Evolutionary conservation across 23 tunicate species (phyloP).

Genomic region (Corella eumyota): DNA sequence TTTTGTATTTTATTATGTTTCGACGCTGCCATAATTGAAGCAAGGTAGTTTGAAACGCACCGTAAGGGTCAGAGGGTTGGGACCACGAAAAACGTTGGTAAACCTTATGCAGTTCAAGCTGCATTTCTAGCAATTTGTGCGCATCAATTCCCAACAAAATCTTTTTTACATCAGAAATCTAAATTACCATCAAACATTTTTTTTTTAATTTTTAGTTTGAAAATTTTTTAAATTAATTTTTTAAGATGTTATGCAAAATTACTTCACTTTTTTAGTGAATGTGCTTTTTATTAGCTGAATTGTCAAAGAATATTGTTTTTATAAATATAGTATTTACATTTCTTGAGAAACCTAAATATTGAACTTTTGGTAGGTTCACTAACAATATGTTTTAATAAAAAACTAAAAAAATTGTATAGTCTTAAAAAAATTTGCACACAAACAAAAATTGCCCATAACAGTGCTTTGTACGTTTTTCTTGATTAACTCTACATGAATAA

Average conservation of each 20-base stretch:
- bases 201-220: background rate
- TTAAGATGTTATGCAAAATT: background rate
- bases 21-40: conserved; percentile 70
- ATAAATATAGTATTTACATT: too few species aligned
- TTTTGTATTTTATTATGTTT: conserved; percentile 32
- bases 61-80: conserved; percentile 45
- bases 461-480: too few species aligned
- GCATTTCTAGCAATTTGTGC: conserved; percentile 23
- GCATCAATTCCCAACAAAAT: conserved; percentile 15
- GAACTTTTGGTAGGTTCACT: too few species aligned
- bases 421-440: too few species aligned
- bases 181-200: background rate
- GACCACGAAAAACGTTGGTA: conserved; percentile 66
- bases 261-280: too few species aligned
- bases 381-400: too few species aligned
- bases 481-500: too few species aligned
- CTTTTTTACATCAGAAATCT: conserved; percentile 38
- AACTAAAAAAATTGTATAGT: too few species aligned
- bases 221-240: background rate
- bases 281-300: too few species aligned
- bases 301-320: too few species aligned
- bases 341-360: too few species aligned
- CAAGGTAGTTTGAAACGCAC: conserved; percentile 78
- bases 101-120: conserved; percentile 19
- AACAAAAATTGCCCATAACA: too few species aligned